Evolutionary conservation across 2,888 invertebrate species (phyloP).

Genomic region (Nymphalis urticae): DNA sequence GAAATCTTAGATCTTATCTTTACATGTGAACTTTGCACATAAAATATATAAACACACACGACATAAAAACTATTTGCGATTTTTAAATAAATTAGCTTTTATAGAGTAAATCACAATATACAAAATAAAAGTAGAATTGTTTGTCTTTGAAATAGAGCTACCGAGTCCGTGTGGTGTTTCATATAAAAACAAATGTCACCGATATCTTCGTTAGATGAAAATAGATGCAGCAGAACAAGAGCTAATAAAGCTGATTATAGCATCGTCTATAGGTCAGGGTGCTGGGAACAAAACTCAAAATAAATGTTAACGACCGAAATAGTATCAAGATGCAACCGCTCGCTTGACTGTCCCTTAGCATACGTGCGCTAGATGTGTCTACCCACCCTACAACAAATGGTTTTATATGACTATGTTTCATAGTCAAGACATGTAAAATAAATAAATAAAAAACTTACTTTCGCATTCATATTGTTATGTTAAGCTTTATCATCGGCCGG

Average conservation of each 20-base stretch:
- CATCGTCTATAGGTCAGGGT: conserved; percentile 71
- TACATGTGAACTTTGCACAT: no score
- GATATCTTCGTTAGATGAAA: conserved; percentile 32
- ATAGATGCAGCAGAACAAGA: conserved; percentile 55
- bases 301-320: conserved; percentile 58
- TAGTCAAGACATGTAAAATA: neutral
- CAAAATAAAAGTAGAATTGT: no score
- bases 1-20: no score
- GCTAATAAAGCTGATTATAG: conserved; percentile 61
- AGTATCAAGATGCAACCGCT: conserved; percentile 30
- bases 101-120: no score
- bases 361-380: neutral
- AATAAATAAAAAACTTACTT: no score
- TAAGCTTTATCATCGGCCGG: no score
- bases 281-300: conserved; percentile 62
- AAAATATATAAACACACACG: no score
- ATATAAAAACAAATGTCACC: neutral
- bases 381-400: no score
- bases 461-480: no score
- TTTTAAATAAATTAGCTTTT: no score
- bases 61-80: no score
- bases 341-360: neutral
- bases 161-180: neutral
- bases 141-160: neutral
- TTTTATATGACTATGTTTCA: neutral